These are phyloP conservation scores for Grammomys dolichurus DNA, from an alignment of 2,113 vertebrate genomes.

Conservation along the genomic window DNA sequence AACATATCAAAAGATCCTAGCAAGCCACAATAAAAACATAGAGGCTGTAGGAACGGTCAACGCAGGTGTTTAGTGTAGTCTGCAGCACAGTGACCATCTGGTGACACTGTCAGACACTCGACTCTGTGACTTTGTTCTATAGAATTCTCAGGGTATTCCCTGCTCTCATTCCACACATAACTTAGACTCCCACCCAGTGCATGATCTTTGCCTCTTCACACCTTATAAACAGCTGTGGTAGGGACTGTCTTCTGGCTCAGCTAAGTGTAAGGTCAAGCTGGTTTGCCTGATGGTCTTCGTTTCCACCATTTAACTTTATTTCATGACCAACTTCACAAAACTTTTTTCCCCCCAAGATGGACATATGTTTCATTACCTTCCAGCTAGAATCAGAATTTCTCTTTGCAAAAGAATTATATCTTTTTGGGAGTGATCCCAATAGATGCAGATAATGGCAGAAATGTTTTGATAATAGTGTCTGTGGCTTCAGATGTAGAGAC, in stretches of 20 bases:
- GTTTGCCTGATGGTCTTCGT: too few species aligned
- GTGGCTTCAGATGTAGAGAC: background rate
- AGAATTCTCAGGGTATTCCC: background rate
- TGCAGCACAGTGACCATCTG: background rate
- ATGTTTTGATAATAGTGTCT: background rate
- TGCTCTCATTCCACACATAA: too few species aligned
- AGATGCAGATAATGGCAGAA: background rate
- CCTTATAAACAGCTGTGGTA: background rate
- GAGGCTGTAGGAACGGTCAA: background rate
- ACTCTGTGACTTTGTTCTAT: background rate
- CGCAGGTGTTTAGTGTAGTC: too few species aligned
- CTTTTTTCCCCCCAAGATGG: background rate
- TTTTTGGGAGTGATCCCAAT: background rate
- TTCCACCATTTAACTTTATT: background rate
- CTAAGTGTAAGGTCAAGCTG: background rate
- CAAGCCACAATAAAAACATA: background rate
- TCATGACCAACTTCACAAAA: background rate
- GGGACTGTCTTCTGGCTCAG: background rate
- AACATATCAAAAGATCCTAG: background rate
- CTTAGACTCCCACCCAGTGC: background rate
- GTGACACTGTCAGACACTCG: background rate
- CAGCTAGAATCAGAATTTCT: slow-evolving; percentile 14
- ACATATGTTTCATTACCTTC: background rate
- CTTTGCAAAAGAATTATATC: background rate
- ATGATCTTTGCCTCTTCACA: background rate